Evolutionary conservation across 2,888 invertebrate genomes (phyloP).

Genomic region (Phorcus lineatus): DNA sequence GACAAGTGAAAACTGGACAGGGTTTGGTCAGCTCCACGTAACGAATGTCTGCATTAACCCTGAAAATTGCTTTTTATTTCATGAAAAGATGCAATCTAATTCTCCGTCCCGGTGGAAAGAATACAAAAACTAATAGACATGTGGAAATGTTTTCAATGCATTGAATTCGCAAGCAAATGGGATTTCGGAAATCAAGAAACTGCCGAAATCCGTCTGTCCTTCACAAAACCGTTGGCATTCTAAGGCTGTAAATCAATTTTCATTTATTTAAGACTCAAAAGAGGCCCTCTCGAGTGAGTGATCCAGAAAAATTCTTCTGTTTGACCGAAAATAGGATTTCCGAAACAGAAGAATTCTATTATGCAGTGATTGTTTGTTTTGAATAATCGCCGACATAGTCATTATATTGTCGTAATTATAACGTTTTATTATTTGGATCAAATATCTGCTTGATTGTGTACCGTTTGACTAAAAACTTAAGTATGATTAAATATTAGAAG

Average conservation of each 20-base stretch:
- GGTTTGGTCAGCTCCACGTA: neutral
- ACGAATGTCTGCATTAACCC: neutral
- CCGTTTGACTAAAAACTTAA: neutral
- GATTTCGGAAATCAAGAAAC: too few relatives aligned
- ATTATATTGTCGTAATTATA: neutral
- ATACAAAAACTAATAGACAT: conserved; percentile 4
- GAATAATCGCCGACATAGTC: neutral
- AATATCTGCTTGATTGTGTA: neutral
- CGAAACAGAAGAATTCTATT: neutral
- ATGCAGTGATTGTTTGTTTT: neutral
- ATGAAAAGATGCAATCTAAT: conserved; percentile 5
- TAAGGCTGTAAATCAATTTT: neutral
- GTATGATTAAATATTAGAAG: neutral
- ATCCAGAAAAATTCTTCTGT: neutral
- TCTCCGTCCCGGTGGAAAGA: neutral
- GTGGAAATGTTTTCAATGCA: conserved; percentile 1
- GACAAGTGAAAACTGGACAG: neutral
- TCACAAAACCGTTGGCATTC: neutral
- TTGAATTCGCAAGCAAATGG: neutral
- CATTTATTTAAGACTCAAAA: conserved; percentile 5
- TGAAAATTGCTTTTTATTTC: conserved; percentile 12
- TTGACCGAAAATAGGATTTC: neutral
- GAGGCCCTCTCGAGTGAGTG: neutral
- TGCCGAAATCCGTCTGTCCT: neutral
- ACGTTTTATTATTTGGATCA: neutral